A percentile compares a stretch with the other conserved stretches of the same genome.
These are phyloP conservation scores for Papilio polytes DNA, from an alignment of 1,140 invertebrate genomes.

Conservation along the genomic window DNA sequence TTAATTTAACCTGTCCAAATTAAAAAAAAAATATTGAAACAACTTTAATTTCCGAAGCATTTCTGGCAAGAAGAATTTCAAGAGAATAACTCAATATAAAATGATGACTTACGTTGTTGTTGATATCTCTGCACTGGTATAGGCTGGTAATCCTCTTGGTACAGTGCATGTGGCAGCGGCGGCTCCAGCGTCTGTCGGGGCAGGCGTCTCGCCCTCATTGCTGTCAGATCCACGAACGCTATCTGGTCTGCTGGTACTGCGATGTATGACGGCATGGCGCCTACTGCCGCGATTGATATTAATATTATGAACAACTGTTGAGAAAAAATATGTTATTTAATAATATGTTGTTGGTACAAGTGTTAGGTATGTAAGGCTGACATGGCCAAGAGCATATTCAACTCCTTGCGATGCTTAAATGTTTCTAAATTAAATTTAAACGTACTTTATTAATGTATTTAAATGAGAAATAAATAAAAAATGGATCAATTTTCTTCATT, in stretches of 20 bases:
- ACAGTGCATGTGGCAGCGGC: slow-evolving; percentile 58
- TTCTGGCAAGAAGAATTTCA: too few relatives aligned
- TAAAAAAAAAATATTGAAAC: neutral
- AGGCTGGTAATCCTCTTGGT: slow-evolving; percentile 67
- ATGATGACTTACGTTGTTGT: slow-evolving; percentile 57
- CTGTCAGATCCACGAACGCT: slow-evolving; percentile 76
- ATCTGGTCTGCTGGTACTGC: slow-evolving; percentile 85
- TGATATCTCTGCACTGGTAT: slow-evolving; percentile 64
- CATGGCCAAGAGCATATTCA: too few relatives aligned
- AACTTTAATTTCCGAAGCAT: neutral
- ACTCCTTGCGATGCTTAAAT: too few relatives aligned
- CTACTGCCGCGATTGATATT: slow-evolving; percentile 59
- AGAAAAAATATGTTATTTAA: neutral
- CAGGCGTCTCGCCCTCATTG: slow-evolving; percentile 62
- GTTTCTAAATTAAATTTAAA: too few relatives aligned
- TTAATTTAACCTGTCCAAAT: neutral
- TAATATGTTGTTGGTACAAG: neutral
- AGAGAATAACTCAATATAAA: too few relatives aligned
- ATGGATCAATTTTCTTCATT: too few relatives aligned
- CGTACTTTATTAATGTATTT: too few relatives aligned
- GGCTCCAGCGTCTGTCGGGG: slow-evolving; percentile 74
- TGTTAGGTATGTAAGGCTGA: neutral
- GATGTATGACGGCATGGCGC: slow-evolving; percentile 84
- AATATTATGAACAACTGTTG: slow-evolving; percentile 54
- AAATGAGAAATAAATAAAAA: too few relatives aligned